Percentiles rank a stretch among this genome's conserved stretches.
These are phyloP conservation scores for Andrena flavipes DNA, from an alignment of 2,888 invertebrate genomes.

Conservation along the genomic window DNA sequence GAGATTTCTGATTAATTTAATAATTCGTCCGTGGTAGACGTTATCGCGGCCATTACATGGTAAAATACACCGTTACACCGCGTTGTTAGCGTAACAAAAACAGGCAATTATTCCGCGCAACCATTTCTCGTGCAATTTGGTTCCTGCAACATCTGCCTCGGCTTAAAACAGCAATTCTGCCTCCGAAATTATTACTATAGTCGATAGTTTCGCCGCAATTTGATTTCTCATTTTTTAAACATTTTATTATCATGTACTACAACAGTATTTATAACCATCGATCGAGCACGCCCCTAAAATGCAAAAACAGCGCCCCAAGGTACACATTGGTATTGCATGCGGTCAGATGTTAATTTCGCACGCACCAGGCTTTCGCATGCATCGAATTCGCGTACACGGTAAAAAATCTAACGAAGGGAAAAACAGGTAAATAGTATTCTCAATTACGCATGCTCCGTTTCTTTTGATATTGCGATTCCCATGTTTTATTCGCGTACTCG, in stretches of 20 bases:
- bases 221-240: background rate
- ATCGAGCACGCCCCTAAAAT: background rate
- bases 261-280: slow-evolving; percentile 13
- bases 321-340: slow-evolving; percentile 19
- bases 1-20: slow-evolving; percentile 44
- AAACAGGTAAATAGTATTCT: background rate
- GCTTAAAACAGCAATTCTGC: background rate
- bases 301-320: slow-evolving; percentile 17
- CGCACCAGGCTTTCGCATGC: background rate
- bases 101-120: background rate
- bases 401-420: slow-evolving; percentile 31
- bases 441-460: slow-evolving; percentile 11
- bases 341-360: slow-evolving; percentile 47
- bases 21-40: slow-evolving; percentile 7
- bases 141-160: background rate
- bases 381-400: slow-evolving; percentile 18
- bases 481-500: no score
- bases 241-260: background rate
- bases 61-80: background rate
- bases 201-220: background rate
- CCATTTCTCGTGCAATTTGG: background rate
- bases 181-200: background rate
- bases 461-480: background rate
- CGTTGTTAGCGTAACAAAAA: background rate
- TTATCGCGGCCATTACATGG: slow-evolving; percentile 8